Conservation (phyloP, 2,797 vertebrate genomes). For the Babyrousa celebensis region DNA sequence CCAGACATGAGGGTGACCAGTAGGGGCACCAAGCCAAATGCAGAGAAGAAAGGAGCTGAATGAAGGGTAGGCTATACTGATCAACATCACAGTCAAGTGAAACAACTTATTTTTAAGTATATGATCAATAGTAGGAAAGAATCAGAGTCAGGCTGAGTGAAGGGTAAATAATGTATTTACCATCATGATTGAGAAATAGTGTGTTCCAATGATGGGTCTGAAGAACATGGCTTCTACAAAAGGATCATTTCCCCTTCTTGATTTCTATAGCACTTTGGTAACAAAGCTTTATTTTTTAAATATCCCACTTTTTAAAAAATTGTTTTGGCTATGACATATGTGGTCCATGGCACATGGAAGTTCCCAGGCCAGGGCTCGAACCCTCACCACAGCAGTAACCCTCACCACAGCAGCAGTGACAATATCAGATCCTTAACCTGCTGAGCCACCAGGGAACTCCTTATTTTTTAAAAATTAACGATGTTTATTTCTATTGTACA, state of each 20-base stretch:
- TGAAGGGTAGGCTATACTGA: too few relatives aligned
- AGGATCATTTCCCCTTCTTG: not conserved
- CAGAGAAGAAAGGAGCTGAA: not conserved
- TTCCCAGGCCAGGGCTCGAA: too few relatives aligned
- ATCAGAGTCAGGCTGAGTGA: not conserved
- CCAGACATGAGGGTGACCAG: rapidly evolving
- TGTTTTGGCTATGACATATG: too few relatives aligned
- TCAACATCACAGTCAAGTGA: rapidly evolving
- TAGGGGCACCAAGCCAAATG: not conserved
- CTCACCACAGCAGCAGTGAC: too few relatives aligned
- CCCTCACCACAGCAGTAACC: too few relatives aligned
- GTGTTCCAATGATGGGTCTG: not conserved
- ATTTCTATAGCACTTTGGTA: not conserved
- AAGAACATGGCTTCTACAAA: not conserved
- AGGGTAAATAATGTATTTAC: not conserved
- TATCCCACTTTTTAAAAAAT: too few relatives aligned
- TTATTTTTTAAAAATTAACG: too few relatives aligned
- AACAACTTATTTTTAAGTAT: not conserved
- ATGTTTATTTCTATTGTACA: too few relatives aligned
- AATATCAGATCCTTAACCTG: too few relatives aligned
- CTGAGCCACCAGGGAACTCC: too few relatives aligned
- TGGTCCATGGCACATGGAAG: too few relatives aligned
- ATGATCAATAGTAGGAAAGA: not conserved
- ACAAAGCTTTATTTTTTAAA: not conserved
- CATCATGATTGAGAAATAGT: rapidly evolving